Evolutionary conservation across 2,888 invertebrate species (phyloP).

Genomic region (Elgonia sp.): DNA sequence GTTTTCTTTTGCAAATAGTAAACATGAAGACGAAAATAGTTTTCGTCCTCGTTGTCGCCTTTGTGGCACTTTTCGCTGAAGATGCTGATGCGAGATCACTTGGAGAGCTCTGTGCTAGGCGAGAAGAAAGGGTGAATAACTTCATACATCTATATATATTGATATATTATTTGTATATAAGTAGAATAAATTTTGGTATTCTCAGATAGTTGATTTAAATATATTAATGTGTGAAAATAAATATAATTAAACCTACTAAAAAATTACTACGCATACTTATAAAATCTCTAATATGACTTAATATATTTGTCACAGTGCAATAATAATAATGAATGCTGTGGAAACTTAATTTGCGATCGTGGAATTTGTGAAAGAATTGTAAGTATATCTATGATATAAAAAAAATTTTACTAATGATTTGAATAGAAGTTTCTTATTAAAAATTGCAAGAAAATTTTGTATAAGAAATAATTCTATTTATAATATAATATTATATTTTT

Average conservation of each 20-base stretch:
- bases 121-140: conserved; percentile 1
- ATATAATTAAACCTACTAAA: no score
- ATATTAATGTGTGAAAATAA: no score
- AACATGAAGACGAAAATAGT: conserved; percentile 50
- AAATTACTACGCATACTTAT: no score
- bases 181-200: background rate
- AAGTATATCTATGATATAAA: conserved; percentile 10
- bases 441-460: background rate
- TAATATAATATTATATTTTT: no score
- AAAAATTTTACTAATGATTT: no score
- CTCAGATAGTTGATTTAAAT: no score
- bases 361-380: conserved; percentile 12
- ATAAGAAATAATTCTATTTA: no score
- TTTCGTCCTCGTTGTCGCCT: conserved; percentile 28
- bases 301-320: conserved; percentile 9
- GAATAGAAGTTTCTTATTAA: no score
- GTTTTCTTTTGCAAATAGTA: conserved; percentile 1
- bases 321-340: conserved; percentile 20
- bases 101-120: background rate
- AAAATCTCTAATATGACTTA: background rate
- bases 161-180: background rate
- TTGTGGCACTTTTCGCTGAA: conserved; percentile 30
- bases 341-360: background rate
- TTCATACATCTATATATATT: background rate
- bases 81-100: conserved; percentile 40